These are phyloP conservation scores for Argentina silus DNA, from an alignment of 2,797 vertebrate species.

Conservation along the genomic window DNA sequence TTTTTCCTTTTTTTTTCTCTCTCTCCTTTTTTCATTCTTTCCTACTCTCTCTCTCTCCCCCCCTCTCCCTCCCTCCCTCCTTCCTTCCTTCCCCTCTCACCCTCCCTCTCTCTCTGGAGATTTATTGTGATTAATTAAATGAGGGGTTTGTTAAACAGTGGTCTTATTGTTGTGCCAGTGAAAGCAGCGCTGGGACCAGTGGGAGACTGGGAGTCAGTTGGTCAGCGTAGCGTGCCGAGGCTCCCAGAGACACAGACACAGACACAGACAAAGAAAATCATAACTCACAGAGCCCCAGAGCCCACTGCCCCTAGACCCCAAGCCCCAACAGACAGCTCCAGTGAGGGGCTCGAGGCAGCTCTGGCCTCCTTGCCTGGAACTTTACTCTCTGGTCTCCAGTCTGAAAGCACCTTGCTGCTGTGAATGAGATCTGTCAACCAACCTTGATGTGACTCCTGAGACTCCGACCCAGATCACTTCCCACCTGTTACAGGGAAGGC, in stretches of 20 bases:
- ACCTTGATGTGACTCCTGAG: too few species aligned
- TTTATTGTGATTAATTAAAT: slow-evolving; percentile 69
- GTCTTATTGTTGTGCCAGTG: slow-evolving; percentile 67
- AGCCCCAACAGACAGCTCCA: slow-evolving; percentile 1
- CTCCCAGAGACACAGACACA: slow-evolving; percentile 34
- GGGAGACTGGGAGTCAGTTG: slow-evolving; percentile 49
- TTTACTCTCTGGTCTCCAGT: too few species aligned
- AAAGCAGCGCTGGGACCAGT: slow-evolving; percentile 52
- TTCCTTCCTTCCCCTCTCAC: slow-evolving; percentile 21
- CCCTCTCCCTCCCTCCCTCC: slow-evolving; percentile 6
- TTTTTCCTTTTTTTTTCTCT: neutral
- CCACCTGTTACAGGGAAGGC: too few species aligned
- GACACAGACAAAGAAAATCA: neutral
- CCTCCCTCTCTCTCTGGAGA: slow-evolving; percentile 35
- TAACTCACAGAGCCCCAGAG: too few species aligned
- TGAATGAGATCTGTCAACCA: too few species aligned
- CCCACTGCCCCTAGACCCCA: too few species aligned
- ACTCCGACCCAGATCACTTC: too few species aligned
- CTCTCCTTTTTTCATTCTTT: too few species aligned
- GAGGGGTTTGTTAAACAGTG: slow-evolving; percentile 63
- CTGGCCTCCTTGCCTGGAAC: slow-evolving; percentile 15
- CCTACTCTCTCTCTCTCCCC: neutral
- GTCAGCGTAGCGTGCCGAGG: slow-evolving; percentile 14
- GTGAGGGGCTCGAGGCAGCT: neutral
- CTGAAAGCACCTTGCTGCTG: too few species aligned